Base-by-base conservation (phyloP, 2,888 invertebrate genomes). In the Chrysopilus asiliformis region DNA sequence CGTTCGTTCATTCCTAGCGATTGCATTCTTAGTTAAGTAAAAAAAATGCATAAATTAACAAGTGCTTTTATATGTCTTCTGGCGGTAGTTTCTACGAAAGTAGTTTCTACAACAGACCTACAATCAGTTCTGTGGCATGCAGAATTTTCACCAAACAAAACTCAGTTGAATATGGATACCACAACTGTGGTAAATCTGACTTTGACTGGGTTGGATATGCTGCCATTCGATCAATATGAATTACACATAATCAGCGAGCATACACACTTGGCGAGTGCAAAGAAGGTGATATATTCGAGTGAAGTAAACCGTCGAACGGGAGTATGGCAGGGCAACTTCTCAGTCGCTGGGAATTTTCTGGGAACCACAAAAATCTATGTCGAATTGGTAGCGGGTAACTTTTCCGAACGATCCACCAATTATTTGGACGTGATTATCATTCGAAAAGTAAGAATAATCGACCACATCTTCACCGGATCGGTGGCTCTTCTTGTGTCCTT, bases 401-500 rank as follows among this genome's bases (percentile, higher is more conserved):
- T 52, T 47, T 25, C 40, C n/a, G 41, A 40, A 20, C 38, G 12
- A 1, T 53, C 64, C 0, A 47, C 52, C 8, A 53, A 56, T 3
- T 40, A 43, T 0, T 40, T 74, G n/a, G 52, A 64, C 1, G 64
- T 79, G 3, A 68, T 68, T 1, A 72, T 82, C 3, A 60, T 71
- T 38, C 64, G 81, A 1, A 68, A 72, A 24, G 62, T 72, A 35
- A 67, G 80, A 15, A 48, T 73, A 20, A 74, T 87, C 26, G 86
- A 87, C 60, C 70, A 64, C 9, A 59, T 83, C 4, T 90, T 90
- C 53, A 75, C 77, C 0, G 70, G 67, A 27, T 80, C 82, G 40
- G 82, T 90, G 4, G 79, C 79, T 3, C 63, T 74, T 30, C 68
- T 90, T 32, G 78, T 83, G 26, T 78, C 82, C 1, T 64, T 90